Base-by-base conservation (phyloP, 2,888 invertebrate genomes). In the Hypolimnas misippus region DNA sequence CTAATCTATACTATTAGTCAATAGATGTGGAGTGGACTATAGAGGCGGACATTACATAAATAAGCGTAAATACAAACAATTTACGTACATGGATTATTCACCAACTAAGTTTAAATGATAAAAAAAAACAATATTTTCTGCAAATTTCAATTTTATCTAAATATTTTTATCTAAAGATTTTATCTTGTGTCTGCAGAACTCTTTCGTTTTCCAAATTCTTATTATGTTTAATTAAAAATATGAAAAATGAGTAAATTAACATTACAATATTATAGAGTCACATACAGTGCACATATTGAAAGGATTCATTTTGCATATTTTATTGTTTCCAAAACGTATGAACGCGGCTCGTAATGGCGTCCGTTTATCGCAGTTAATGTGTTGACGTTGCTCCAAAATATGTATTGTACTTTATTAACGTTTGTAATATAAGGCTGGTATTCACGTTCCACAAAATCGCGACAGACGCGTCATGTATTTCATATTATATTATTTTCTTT, bases 361-460 rank as follows among this genome's bases (percentile, higher is more conserved):
- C 7, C 57, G 61, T 56, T 64, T 64, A 64, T 64, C 61, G 61
- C 40, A 40, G 56, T 61, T 57, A 61, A 61, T 64, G 61, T 42
- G 64, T 61, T 64, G 61, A 64, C 53, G 61, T 57, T 10, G 53
- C 46, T 64, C 56, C 64, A 57, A 61, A 56, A 63, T 57, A 50
- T 40, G 52, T 61, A 57, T 61, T 61, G 56, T 53, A 21, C 60
- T 60, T 63, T 63, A 63, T 52, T 52, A 29, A 25, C n/a, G 33
- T 51, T 40, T 51, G 46, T 35, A 8, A 51, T n/a, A 12, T 53
- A 35, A 46, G 33, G 17, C 10, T 5, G 17, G 14, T 21, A 49
- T 49, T 4, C 19, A 46, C 12, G 19, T 46, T 19, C 21, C 19
- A 46, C 21, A 6, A 16, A 40, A 40, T 17, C 17, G 42, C 14